These are phyloP conservation scores for Microtus ochrogaster DNA, from an alignment of 2,113 vertebrate species.

Conservation along the genomic window DNA sequence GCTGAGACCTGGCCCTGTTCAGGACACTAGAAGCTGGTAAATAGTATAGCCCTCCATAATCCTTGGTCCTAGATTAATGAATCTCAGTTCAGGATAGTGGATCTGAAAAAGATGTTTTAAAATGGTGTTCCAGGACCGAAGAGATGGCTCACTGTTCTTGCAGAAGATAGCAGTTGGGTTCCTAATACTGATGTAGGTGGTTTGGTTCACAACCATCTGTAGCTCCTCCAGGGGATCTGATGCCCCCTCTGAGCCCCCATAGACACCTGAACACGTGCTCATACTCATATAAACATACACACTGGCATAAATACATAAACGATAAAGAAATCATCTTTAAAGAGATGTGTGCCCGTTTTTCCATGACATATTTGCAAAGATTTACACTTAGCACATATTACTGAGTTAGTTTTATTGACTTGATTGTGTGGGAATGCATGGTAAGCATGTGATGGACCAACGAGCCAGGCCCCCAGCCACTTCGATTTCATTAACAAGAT, in stretches of 20 bases:
- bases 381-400: background rate
- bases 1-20: background rate
- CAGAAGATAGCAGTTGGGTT: background rate
- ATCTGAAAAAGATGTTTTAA: background rate
- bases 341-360: background rate
- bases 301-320: background rate
- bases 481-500: slow-evolving; percentile 33
- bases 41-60: background rate
- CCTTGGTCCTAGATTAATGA: background rate
- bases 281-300: background rate
- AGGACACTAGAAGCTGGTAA: background rate
- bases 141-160: background rate
- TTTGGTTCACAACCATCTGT: background rate
- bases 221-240: too few species aligned
- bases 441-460: background rate
- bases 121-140: background rate
- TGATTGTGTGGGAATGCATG: background rate
- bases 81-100: background rate
- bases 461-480: background rate
- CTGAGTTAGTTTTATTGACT: background rate
- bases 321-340: background rate
- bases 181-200: background rate
- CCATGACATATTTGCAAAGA: background rate
- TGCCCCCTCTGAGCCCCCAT: background rate
- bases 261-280: background rate